phyloP scores from a whole-genome alignment of 1,140 invertebrate genomes.

The Cyclina sinensis region DNA sequence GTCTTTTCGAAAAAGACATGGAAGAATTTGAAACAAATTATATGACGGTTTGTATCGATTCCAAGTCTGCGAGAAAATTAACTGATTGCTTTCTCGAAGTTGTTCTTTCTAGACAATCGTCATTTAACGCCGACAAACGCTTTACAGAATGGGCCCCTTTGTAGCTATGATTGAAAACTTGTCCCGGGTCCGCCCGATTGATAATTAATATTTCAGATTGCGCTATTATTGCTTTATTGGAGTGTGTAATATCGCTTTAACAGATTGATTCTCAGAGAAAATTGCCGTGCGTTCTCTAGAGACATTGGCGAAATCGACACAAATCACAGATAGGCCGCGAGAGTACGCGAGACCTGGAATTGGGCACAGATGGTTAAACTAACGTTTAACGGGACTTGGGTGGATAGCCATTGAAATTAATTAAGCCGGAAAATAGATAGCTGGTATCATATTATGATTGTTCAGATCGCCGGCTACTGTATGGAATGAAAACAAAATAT shows the following conservation, averaged over 20 bases:
- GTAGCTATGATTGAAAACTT: conserved; percentile 58
- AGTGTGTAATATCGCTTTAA: conserved; percentile 71
- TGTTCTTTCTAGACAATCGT: conserved; percentile 37
- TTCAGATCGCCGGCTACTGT: conserved; percentile 29
- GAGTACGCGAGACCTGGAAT: conserved; percentile 9
- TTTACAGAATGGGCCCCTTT: conserved; percentile 53
- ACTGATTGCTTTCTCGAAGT: conserved; percentile 42
- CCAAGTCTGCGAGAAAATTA: conserved; percentile 28
- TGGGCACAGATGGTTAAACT: conserved; percentile 68
- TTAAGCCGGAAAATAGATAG: conserved; percentile 70
- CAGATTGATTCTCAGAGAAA: conserved; percentile 68
- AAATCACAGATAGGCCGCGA: conserved; percentile 29
- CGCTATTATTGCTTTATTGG: conserved; percentile 69
- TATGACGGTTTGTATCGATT: conserved; percentile 45
- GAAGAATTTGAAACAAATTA: conserved; percentile 43
- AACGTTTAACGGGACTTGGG: conserved; percentile 47
- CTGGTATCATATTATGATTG: conserved; percentile 65
- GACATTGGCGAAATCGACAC: conserved; percentile 33
- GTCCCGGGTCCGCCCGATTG: conserved; percentile 59
- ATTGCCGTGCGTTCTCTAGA: conserved; percentile 56
- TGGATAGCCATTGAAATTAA: conserved; percentile 69
- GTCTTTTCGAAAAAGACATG: conserved; percentile 35
- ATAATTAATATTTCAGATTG: conserved; percentile 72
- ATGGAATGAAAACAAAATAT: conserved; percentile 67
- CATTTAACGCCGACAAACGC: conserved; percentile 31